Conservation (phyloP, 1,140 invertebrate species). For the Limonius californicus region DNA sequence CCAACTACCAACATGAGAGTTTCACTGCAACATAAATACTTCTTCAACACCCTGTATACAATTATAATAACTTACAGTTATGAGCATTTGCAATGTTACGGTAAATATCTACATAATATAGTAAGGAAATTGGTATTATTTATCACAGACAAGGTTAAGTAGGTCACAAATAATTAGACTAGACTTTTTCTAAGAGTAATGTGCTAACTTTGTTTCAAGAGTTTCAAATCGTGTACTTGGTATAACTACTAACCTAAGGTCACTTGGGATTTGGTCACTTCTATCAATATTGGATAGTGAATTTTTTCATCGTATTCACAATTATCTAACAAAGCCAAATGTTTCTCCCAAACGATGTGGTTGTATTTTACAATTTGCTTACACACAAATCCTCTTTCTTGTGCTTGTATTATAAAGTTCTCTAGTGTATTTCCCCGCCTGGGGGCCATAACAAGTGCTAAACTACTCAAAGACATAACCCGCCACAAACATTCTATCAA, state of each 20-base stretch:
- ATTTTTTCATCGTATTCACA: constrained; percentile 63
- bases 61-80: not conserved
- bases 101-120: constrained; percentile 9
- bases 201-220: not conserved
- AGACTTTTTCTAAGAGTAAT: constrained; percentile 25
- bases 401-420: constrained; percentile 61
- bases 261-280: constrained; percentile 53
- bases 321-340: constrained; percentile 57
- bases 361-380: constrained; percentile 59
- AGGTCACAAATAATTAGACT: constrained; percentile 37
- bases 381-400: constrained; percentile 56
- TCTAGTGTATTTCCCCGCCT: constrained; percentile 67
- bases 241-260: constrained; percentile 35
- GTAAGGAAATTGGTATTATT: constrained; percentile 43
- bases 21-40: not conserved
- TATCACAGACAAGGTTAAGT: constrained; percentile 47
- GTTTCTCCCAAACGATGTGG: constrained; percentile 61
- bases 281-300: constrained; percentile 63
- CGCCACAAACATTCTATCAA: constrained; percentile 67
- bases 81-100: constrained; percentile 3
- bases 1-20: no score
- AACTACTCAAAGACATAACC: constrained; percentile 60
- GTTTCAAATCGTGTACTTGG: constrained; percentile 3
- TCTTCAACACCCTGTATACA: constrained; percentile 1
- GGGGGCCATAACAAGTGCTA: constrained; percentile 74